Base-by-base conservation (phyloP, 2,888 invertebrate species). In the Aethes cnicana region DNA sequence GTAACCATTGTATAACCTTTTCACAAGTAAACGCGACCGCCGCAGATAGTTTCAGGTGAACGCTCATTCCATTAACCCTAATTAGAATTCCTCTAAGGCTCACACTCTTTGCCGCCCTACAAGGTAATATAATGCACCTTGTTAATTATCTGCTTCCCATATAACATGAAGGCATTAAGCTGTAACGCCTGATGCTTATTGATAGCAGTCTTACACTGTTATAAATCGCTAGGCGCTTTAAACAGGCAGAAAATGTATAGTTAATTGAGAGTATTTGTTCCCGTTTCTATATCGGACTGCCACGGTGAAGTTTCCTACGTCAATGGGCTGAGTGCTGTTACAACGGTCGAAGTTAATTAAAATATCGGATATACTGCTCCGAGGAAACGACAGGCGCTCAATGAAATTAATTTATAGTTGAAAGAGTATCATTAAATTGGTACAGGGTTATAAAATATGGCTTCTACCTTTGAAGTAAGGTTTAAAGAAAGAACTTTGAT, bases 41-140 rank as follows among this genome's bases (percentile, higher is more conserved):
- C 69, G 65, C 64, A 69, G 68, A 66, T 74, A 74, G 74, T 74
- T 82, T 65, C 76, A 77, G 77, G 74, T 74, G 77, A 76, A 71
- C 72, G 73, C 68, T 63, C 70, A 67, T 74, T 78, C 82, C 84
- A 85, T 86, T 84, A 85, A 68, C 72, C 75, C 77, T 84, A 85
- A 86, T 85, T 85, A 84, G 72, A 84, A 84, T 83, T 83, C 77
- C 77, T 69, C 72, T 62, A 62, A 63, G 69, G 74, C 61, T 61
- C 47, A 30, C 18, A 20, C 26, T 28, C 26, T 35, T 42, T 43
- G n/a, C 37, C 37, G 11, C 25, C n/a, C 36, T 20, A 18, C 25
- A 1, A 7, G 21, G 30, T 30, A 28, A 12, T 20, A 16, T 39
- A 30, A 39, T 17, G 32, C 11, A 17, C 33, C 23, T 23, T 7